Conservation (phyloP, 2,888 invertebrate species). For the Orgyia antiqua region DNA sequence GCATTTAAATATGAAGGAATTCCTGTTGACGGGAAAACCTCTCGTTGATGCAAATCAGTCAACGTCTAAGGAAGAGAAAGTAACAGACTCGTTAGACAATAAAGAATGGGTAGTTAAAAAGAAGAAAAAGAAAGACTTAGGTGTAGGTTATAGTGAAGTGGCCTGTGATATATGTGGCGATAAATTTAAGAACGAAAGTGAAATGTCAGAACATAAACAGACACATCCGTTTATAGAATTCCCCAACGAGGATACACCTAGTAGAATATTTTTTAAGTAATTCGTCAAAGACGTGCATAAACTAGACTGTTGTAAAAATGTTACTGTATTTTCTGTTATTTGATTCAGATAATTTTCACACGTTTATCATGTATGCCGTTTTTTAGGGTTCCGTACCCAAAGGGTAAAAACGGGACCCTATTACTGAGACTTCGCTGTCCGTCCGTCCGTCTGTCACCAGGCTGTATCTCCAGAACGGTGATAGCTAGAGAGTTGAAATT, state of each 20-base stretch:
- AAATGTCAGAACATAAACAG: constrained; percentile 64
- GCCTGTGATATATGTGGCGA: constrained; percentile 68
- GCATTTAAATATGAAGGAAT: constrained; percentile 63
- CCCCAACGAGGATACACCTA: constrained; percentile 66
- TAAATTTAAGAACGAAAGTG: constrained; percentile 46
- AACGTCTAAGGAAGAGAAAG: constrained; percentile 36
- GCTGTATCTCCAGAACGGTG: no score
- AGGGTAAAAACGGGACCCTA: no score
- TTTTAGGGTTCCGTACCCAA: no score
- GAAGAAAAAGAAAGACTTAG: constrained; percentile 33
- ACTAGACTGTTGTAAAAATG: constrained; percentile 9
- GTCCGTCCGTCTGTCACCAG: no score
- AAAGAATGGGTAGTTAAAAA: constrained; percentile 41
- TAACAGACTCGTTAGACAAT: constrained; percentile 26
- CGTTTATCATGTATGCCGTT: neutral
- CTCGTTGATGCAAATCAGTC: constrained; percentile 40
- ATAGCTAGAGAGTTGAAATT: no score
- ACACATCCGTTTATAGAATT: constrained; percentile 72
- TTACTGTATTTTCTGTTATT: constrained; percentile 7
- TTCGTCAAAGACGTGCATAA: constrained; percentile 28
- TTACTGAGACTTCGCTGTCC: no score
- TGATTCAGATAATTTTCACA: neutral
- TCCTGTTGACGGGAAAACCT: constrained; percentile 50
- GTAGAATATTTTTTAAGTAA: constrained; percentile 73
- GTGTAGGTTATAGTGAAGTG: constrained; percentile 21